Evolutionary conservation across 2,888 invertebrate genomes (phyloP).

Genomic region (Scaptomyza cyrtandrae): DNA sequence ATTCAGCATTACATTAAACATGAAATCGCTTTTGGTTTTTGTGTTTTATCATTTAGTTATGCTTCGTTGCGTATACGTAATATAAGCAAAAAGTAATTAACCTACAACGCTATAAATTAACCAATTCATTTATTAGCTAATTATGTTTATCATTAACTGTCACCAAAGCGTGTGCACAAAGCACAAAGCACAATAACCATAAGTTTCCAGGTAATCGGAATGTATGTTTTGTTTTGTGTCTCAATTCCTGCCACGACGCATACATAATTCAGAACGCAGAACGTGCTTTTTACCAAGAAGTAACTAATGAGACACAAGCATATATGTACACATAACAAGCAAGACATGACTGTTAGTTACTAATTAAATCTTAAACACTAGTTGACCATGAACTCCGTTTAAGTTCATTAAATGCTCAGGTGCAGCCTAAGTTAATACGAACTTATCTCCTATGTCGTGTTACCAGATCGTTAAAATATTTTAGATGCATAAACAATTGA

Average conservation of each 20-base stretch:
- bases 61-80: conserved; percentile 62
- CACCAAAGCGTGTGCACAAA: conserved; percentile 5
- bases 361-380: conserved; percentile 1
- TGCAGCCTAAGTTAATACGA: conserved; percentile 1
- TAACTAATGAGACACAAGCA: conserved; percentile 14
- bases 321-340: not conserved
- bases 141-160: conserved; percentile 5
- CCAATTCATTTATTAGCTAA: conserved; percentile 34
- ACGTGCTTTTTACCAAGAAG: conserved; percentile 28
- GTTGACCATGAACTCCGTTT: conserved; percentile 19
- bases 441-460: not conserved
- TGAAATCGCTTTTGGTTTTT: conserved; percentile 47
- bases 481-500: not conserved
- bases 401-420: not conserved
- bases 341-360: not conserved
- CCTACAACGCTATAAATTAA: conserved; percentile 34
- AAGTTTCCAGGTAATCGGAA: not conserved
- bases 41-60: conserved; percentile 36
- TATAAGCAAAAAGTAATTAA: conserved; percentile 39
- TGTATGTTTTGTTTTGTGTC: not conserved
- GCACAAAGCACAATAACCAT: not conserved
- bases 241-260: conserved; percentile 21
- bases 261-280: conserved; percentile 14
- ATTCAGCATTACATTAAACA: conserved; percentile 49
- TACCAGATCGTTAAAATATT: not conserved